Evolutionary conservation across 2,888 invertebrate species (phyloP).

Genomic region (Nasonia oneida): DNA sequence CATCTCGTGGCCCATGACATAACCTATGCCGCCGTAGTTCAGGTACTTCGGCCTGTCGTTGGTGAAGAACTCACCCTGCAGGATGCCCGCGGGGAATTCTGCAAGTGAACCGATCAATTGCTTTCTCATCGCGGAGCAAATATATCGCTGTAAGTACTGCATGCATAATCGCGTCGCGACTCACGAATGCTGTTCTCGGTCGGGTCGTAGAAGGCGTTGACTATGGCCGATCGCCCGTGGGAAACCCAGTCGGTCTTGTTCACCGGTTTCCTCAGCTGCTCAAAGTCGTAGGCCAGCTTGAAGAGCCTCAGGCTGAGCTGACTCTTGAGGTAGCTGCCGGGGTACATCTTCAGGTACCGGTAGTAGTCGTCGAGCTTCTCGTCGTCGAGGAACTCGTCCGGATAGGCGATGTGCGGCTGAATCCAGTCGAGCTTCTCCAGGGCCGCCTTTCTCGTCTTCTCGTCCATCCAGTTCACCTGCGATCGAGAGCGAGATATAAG

Average conservation of each 20-base stretch:
- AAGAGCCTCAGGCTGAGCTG: constrained; percentile 80
- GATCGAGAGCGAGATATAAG: too few relatives aligned
- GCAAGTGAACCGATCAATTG: too few relatives aligned
- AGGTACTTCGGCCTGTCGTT: constrained; percentile 92
- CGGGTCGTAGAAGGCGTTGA: constrained; percentile 81
- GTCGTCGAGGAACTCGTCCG: constrained; percentile 91
- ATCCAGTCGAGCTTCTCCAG: constrained; percentile 90
- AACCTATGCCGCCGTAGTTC: constrained; percentile 94
- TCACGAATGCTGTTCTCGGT: constrained; percentile 82
- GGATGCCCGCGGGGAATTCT: constrained; percentile 87
- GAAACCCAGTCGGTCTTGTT: constrained; percentile 81
- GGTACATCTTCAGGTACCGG: constrained; percentile 78
- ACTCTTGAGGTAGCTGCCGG: constrained; percentile 78
- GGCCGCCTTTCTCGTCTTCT: constrained; percentile 87
- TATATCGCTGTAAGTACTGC: too few relatives aligned
- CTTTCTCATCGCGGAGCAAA: too few relatives aligned
- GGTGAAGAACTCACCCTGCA: constrained; percentile 94
- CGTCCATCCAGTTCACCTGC: constrained; percentile 94
- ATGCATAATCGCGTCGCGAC: constrained; percentile 63
- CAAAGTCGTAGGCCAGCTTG: constrained; percentile 79
- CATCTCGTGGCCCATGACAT: constrained; percentile 94
- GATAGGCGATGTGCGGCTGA: constrained; percentile 94
- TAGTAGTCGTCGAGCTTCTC: constrained; percentile 90
- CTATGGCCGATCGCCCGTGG: constrained; percentile 80
- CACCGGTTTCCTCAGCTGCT: constrained; percentile 79